These are phyloP conservation scores for Aplidium turbinatum DNA, from an alignment of 23 tunicate species.

Conservation along the genomic window DNA sequence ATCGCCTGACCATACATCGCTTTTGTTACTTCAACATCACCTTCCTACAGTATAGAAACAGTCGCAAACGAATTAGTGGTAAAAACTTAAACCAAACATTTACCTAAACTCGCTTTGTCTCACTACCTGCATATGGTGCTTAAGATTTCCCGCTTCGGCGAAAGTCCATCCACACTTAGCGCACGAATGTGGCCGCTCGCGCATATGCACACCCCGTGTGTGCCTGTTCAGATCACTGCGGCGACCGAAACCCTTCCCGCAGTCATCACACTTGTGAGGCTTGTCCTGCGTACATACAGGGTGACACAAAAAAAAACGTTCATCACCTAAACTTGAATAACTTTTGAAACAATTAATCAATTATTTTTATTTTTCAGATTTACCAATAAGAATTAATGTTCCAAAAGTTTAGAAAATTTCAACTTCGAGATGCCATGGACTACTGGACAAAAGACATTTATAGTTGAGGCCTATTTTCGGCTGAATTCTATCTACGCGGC, in stretches of 20 bases:
- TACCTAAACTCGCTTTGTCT: background rate
- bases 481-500: slow-evolving; percentile 41
- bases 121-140: slow-evolving; percentile 85
- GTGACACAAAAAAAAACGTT: too few relatives aligned
- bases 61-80: background rate
- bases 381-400: too few relatives aligned
- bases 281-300: slow-evolving; percentile 70
- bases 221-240: slow-evolving; percentile 84
- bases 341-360: too few relatives aligned
- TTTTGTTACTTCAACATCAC: background rate
- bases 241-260: slow-evolving; percentile 89
- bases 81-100: background rate
- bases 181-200: slow-evolving; percentile 81
- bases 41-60: background rate
- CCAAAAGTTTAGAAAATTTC: too few relatives aligned
- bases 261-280: slow-evolving; percentile 81
- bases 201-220: slow-evolving; percentile 89
- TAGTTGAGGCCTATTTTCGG: slow-evolving; percentile 41
- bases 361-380: too few relatives aligned
- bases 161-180: slow-evolving; percentile 92
- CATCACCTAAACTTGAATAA: too few relatives aligned
- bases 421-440: too few relatives aligned
- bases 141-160: slow-evolving; percentile 79
- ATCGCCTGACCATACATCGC: too few relatives aligned
- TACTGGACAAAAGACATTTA: too few relatives aligned